Evolutionary conservation across 2,888 invertebrate genomes (phyloP).

Genomic region (Machimus atricapillus): DNA sequence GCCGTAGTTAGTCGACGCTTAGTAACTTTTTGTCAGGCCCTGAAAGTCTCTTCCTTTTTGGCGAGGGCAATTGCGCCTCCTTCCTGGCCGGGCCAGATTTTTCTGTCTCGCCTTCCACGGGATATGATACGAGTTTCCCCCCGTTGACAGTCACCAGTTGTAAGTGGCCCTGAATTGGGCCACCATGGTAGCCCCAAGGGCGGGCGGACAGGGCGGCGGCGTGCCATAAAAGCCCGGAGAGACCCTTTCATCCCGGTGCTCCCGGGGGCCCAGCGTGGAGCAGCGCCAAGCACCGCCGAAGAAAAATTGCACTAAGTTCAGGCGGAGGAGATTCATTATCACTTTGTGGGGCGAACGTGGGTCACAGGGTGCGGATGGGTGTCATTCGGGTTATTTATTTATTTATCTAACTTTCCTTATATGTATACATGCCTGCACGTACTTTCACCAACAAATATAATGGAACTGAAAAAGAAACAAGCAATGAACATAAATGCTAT

Average conservation of each 20-base stretch:
- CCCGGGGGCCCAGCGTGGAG: neutral
- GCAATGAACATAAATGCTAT: no score
- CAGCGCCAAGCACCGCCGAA: neutral
- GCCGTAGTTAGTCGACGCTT: slow-evolving; percentile 35
- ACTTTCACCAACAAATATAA: neutral
- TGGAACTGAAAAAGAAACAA: no score
- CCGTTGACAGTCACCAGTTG: slow-evolving; percentile 8
- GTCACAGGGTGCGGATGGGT: neutral
- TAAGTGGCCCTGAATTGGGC: slow-evolving; percentile 35
- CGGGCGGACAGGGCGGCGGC: neutral
- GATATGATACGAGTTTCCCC: neutral
- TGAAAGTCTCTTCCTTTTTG: slow-evolving; percentile 28
- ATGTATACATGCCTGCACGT: no score
- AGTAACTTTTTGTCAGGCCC: slow-evolving; percentile 17
- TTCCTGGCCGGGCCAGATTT: slow-evolving; percentile 19
- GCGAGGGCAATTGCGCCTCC: slow-evolving; percentile 19
- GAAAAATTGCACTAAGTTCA: slow-evolving; percentile 41
- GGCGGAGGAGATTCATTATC: slow-evolving; percentile 43
- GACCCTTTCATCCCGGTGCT: neutral
- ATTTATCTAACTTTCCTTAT: neutral
- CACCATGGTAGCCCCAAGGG: neutral
- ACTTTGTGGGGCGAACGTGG: slow-evolving; percentile 15
- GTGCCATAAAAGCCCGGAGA: neutral
- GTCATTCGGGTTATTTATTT: neutral
- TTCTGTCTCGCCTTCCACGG: neutral